These are phyloP conservation scores for Hypocryptadius cinnamomeus DNA, from an alignment of 2,113 vertebrate genomes.

Conservation along the genomic window DNA sequence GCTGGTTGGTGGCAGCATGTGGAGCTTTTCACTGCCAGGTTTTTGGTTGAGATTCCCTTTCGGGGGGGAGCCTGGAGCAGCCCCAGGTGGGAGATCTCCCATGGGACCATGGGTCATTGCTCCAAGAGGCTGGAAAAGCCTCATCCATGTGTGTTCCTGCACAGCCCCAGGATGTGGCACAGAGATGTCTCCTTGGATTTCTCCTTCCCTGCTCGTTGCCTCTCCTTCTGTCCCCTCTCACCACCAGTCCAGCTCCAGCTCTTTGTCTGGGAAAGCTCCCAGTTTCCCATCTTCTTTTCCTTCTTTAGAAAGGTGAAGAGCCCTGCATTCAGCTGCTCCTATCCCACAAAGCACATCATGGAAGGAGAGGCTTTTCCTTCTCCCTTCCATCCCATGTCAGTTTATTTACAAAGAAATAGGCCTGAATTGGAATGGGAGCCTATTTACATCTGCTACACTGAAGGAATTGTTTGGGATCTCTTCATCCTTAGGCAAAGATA, in stretches of 20 bases:
- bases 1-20: neutral
- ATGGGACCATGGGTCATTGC: fast-evolving
- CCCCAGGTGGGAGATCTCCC: neutral
- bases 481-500: neutral
- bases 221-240: neutral
- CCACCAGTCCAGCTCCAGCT: neutral
- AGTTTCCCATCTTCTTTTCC: neutral
- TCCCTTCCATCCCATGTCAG: neutral
- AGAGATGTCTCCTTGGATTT: neutral
- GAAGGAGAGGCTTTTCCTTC: neutral
- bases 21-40: neutral
- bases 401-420: neutral
- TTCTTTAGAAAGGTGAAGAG: neutral
- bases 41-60: neutral
- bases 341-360: neutral
- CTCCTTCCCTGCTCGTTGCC: neutral
- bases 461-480: neutral
- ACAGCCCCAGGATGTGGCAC: neutral
- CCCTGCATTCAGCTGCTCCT: neutral
- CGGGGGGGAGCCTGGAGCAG: neutral
- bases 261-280: neutral
- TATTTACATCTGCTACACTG: neutral
- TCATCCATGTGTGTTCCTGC: fast-evolving
- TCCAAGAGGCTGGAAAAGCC: neutral
- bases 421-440: neutral